Evolutionary conservation across 2,888 invertebrate species (phyloP), one percentile per base, ranked within the genome.

Genomic region (Microdon myrmicae): DNA sequence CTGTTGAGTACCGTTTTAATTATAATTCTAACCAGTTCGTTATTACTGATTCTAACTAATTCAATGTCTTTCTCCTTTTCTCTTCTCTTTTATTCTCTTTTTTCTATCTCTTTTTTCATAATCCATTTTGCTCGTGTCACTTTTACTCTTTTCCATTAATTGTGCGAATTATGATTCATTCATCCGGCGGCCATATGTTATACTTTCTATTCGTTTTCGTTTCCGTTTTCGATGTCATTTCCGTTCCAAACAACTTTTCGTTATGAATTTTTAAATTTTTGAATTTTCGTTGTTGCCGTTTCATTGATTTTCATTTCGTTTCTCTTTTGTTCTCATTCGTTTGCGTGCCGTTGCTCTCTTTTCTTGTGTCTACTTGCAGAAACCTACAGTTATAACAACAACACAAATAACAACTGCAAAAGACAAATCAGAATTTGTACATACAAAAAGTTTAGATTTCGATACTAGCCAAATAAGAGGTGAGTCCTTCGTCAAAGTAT

Each of bases 361-460:
- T 58, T 49, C 58, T 64, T 51, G 58, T 58, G 38, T 47, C 47
- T 67, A 48, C 54, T 69, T 67, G 32, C 56, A 71, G 71, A 68
- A 71, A 67, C 70, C 70, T 54, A 69, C 66, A 66, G 66, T 66
- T 59, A 66, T 66, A 48, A 66, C 66, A 66, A 66, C 66, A 66
- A 66, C 66, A 66, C 66, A 66, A 48, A 59, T 69, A 47, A 64
- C 67, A 58, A 67, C 56, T 64, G 58, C 67, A 58, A 71, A 70
- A 66, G 69, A 70, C 64, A 72, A 73, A 70, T 69, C 71, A 60
- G 73, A 73, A 68, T 73, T 72, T 69, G 71, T 70, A 67, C 73
- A 73, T 68, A 73, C 73, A 22, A 73, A 73, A 70, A 72, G 72
- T 56, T 70, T 73, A 69, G 73, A 73, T 69, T 73, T 73, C 60